Conservation (phyloP, 1,140 invertebrate genomes). For the Adelges cooleyi region DNA sequence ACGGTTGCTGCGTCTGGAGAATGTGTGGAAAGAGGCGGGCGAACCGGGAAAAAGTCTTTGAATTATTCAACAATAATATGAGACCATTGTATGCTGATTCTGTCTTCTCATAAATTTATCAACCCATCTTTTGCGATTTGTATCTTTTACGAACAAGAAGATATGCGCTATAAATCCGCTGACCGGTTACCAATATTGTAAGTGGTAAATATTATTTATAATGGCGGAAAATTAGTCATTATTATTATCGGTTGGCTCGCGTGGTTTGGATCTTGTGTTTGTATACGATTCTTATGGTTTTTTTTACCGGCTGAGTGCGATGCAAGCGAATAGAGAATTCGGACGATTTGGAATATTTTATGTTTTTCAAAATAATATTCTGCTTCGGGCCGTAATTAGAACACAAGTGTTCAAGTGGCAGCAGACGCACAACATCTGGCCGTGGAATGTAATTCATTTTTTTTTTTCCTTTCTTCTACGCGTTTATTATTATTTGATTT, state of each 20-base stretch:
- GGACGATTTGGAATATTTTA: not conserved
- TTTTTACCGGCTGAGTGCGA: too few relatives aligned
- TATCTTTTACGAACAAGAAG: not conserved
- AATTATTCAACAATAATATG: constrained; percentile 26
- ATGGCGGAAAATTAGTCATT: too few relatives aligned
- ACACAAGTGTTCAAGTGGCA: too few relatives aligned
- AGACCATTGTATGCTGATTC: constrained; percentile 25
- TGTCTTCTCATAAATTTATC: constrained; percentile 22
- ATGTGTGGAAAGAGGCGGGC: constrained; percentile 28
- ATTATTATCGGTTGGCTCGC: too few relatives aligned
- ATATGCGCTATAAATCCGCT: not conserved
- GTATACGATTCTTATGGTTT: too few relatives aligned
- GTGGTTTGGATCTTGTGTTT: too few relatives aligned
- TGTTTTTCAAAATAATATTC: constrained; percentile 1
- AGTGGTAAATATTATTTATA: not conserved
- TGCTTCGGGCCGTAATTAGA: not conserved
- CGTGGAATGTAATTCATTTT: constrained; percentile 6
- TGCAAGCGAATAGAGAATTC: too few relatives aligned
- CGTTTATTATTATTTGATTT: not conserved
- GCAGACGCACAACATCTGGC: not conserved
- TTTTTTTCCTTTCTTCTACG: not conserved
- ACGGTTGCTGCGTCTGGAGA: not conserved
- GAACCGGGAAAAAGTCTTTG: constrained; percentile 37
- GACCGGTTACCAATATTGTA: not conserved
- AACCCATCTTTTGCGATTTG: not conserved